Evolutionary conservation across 2,797 vertebrate species (phyloP), one percentile per base, ranked within the genome.

Genomic region (Oreonectes daqikongensis): DNA sequence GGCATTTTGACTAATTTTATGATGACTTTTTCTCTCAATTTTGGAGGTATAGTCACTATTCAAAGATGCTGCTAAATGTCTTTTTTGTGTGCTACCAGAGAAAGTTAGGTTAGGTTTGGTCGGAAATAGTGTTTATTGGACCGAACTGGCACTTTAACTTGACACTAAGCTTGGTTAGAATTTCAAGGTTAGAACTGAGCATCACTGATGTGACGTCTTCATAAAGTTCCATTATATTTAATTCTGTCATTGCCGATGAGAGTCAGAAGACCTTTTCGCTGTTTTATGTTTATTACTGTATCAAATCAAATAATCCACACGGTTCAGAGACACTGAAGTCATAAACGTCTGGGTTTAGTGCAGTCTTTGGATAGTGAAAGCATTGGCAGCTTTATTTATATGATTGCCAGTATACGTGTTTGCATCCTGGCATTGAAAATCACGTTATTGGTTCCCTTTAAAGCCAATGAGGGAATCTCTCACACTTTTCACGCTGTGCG

Each of bases 351-450:
- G 70, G 75, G 76, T 57, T 52, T 64, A 46, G 71, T 69, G 69
- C 79, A 50, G 72, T 75, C 77, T 84, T 82, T 67, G 60, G 68
- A 74, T 82, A 83, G 75, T 82, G 78, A 81, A 83, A 69, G 75
- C 46, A 75, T 68, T 84, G 83, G 75, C 82, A 73, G 66, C 64
- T 73, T 73, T 83, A 75, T 84, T 79, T 81, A 85, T 69, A 59
- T 63, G 68, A 73, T 74, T 69, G 77, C 67, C 42, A 67, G 81
- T 38, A 73, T 46, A 71, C 60, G 40, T 84, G 80, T 83, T 83
- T 77, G 72, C 77, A 81, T 86, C 65, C 78, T 83, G 77, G 59
- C 75, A 81, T 83, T 82, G 44, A 75, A 83, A 79, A 72, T 74
- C 57, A 59, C 84, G 67, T 83, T 72, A 61, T 74, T 57, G 63